These are phyloP conservation scores for Caenorhabditis sp. DNA, from an alignment of 2,888 invertebrate genomes.

Conservation along the genomic window DNA sequence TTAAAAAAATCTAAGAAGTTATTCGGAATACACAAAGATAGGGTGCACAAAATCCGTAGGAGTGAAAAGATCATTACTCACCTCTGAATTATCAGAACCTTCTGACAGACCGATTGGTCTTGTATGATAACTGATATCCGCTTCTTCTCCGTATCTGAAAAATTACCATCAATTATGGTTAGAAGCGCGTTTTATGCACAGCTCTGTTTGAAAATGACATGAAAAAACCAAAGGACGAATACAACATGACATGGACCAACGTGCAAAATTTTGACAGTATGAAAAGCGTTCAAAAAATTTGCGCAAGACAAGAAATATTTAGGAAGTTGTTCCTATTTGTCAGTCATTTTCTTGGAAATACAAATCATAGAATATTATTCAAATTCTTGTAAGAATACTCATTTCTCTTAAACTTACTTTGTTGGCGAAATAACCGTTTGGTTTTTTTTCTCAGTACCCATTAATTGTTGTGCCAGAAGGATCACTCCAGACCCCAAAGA, in stretches of 20 bases:
- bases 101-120: constrained; percentile 36
- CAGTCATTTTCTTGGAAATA: too few species aligned
- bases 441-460: constrained; percentile 36
- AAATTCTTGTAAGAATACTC: too few species aligned
- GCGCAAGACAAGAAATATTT: too few species aligned
- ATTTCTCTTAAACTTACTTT: constrained; percentile 9
- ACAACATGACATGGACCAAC: constrained; percentile 2
- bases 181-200: too few species aligned
- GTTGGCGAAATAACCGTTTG: neutral
- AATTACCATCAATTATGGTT: neutral
- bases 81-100: constrained; percentile 34
- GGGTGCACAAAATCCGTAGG: neutral
- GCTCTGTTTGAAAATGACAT: neutral
- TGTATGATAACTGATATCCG: constrained; percentile 38
- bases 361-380: too few species aligned
- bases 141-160: constrained; percentile 22
- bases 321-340: too few species aligned
- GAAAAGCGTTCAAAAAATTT: neutral
- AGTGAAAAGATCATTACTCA: neutral
- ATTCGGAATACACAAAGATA: neutral
- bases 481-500: constrained; percentile 60
- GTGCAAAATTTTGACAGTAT: neutral
- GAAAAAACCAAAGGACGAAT: constrained; percentile 1
- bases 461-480: constrained; percentile 64
- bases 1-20: neutral